Conservation (phyloP, 2,888 invertebrate genomes). For the Daptonema setosum region DNA sequence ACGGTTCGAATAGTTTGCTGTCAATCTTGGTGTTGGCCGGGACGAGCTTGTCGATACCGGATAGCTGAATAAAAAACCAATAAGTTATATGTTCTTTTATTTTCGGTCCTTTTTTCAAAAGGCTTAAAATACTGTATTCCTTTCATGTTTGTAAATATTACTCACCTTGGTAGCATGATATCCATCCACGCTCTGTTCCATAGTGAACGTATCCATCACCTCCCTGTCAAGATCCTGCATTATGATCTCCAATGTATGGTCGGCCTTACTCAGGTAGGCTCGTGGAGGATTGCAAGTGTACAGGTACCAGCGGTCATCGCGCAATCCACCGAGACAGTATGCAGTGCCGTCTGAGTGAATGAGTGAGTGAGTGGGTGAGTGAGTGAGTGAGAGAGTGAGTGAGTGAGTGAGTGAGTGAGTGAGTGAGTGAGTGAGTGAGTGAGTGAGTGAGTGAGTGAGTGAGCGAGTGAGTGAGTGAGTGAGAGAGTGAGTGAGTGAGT, state of each 20-base stretch:
- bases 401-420: no score
- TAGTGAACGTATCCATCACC: conserved; percentile 75
- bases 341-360: conserved; percentile 64
- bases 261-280: conserved; percentile 41
- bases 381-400: no score
- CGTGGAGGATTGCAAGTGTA: conserved; percentile 56
- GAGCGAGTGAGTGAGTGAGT: no score
- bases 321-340: conserved; percentile 73
- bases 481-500: no score
- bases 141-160: no score
- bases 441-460: no score
- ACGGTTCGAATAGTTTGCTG: conserved; percentile 89
- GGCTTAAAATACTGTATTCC: no score
- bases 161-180: conserved; percentile 19
- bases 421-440: no score
- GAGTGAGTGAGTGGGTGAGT: no score
- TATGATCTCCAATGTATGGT: conserved; percentile 77
- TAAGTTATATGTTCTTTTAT: no score
- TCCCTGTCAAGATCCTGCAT: conserved; percentile 84
- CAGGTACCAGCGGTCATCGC: conserved; percentile 76
- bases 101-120: no score
- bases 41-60: conserved; percentile 76
- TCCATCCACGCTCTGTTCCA: conserved; percentile 25
- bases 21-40: conserved; percentile 72
- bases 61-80: no score